Evolutionary conservation across 2,797 vertebrate species (phyloP).

Genomic region (Anniella stebbinsi): DNA sequence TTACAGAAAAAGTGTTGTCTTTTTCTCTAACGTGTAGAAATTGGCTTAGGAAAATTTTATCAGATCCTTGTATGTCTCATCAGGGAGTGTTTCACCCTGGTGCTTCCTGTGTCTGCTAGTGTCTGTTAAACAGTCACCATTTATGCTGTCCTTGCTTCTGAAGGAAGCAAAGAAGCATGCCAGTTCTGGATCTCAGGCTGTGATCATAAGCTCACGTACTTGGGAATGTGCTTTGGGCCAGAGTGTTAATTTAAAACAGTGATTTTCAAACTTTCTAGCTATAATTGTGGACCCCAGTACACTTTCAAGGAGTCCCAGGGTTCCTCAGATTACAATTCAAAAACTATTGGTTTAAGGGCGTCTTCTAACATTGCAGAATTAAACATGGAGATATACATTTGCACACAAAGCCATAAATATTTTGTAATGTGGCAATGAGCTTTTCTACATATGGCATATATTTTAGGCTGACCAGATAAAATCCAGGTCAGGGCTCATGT

Average conservation of each 20-base stretch:
- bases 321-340: neutral
- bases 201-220: neutral
- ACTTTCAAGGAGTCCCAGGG: neutral
- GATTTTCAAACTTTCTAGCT: neutral
- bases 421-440: neutral
- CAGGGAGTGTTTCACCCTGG: conserved; percentile 40
- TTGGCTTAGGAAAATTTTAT: conserved; percentile 43
- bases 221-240: neutral
- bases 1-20: conserved; percentile 55
- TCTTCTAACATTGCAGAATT: neutral
- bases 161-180: neutral
- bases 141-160: neutral
- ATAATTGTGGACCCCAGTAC: neutral
- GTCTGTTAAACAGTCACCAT: neutral
- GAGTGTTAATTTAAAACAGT: neutral
- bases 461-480: no score
- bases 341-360: neutral
- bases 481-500: no score
- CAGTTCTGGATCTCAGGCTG: neutral
- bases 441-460: no score
- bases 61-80: conserved; percentile 40
- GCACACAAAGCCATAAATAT: neutral
- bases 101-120: conserved; percentile 2
- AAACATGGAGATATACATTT: neutral
- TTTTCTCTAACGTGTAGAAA: conserved; percentile 46